Percentiles rank a stretch among this genome's conserved stretches.
These are phyloP conservation scores for Chrysolina americana DNA, from an alignment of 2,888 invertebrate genomes.

Conservation along the genomic window DNA sequence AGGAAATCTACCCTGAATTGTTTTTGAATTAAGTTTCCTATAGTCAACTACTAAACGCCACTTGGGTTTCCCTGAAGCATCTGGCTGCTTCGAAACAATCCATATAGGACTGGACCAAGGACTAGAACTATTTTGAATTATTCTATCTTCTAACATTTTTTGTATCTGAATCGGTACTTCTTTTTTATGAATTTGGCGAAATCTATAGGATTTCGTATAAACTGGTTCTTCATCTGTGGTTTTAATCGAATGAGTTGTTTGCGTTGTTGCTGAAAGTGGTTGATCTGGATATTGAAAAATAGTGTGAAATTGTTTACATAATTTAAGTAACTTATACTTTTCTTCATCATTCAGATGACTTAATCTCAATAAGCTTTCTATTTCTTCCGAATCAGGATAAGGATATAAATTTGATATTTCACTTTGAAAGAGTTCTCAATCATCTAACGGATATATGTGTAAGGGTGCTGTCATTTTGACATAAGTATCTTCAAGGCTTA, in stretches of 20 bases:
- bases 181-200: not conserved
- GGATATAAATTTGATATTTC: not conserved
- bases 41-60: not conserved
- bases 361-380: not conserved
- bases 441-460: not conserved
- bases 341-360: not conserved
- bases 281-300: not conserved
- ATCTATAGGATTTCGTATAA: not conserved
- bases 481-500: constrained; percentile 8
- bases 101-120: not conserved
- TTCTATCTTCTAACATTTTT: not conserved
- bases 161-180: not conserved
- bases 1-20: not conserved
- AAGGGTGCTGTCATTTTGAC: not conserved
- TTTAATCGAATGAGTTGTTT: not conserved
- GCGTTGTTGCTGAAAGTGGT: not conserved
- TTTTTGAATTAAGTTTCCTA: not conserved
- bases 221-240: not conserved
- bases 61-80: not conserved
- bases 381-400: not conserved
- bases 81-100: not conserved
- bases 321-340: not conserved
- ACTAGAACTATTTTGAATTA: not conserved
- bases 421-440: not conserved
- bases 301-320: not conserved